phyloP scores from a whole-genome alignment of 1,140 invertebrate genomes.

The Papilio dardanus region DNA sequence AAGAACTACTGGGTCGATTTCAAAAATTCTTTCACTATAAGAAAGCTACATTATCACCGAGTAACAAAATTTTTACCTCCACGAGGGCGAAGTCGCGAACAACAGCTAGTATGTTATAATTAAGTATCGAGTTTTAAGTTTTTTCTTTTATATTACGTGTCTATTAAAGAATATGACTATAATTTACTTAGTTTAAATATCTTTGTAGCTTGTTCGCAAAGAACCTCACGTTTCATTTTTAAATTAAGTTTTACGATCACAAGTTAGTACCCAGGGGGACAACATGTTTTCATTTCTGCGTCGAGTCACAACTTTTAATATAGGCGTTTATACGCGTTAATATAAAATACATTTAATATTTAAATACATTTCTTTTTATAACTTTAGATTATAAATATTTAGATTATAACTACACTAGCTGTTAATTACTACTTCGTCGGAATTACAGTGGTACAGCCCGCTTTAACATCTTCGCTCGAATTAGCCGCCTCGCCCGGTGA shows the following conservation, averaged over 20 bases:
- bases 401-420: too few relatives aligned
- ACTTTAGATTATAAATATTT: too few relatives aligned
- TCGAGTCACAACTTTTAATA: conserved; percentile 14
- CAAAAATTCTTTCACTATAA: too few relatives aligned
- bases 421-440: too few relatives aligned
- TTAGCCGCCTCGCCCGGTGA: too few relatives aligned
- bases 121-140: background rate
- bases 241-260: conserved; percentile 26
- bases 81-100: too few relatives aligned
- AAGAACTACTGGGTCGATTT: too few relatives aligned
- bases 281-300: conserved; percentile 23
- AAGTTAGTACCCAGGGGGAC: conserved; percentile 17
- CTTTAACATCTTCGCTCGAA: too few relatives aligned
- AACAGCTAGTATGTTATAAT: too few relatives aligned
- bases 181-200: background rate
- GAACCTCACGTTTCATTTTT: conserved; percentile 6
- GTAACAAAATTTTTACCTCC: too few relatives aligned
- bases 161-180: background rate
- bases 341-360: background rate
- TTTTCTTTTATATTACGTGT: background rate
- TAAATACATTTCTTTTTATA: background rate
- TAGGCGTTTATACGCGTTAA: background rate
- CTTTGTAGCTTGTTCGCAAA: background rate
- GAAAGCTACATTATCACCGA: too few relatives aligned
- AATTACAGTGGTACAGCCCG: too few relatives aligned